These are phyloP conservation scores for Neodiprion virginianus DNA, from an alignment of 1,140 invertebrate genomes.

Conservation along the genomic window DNA sequence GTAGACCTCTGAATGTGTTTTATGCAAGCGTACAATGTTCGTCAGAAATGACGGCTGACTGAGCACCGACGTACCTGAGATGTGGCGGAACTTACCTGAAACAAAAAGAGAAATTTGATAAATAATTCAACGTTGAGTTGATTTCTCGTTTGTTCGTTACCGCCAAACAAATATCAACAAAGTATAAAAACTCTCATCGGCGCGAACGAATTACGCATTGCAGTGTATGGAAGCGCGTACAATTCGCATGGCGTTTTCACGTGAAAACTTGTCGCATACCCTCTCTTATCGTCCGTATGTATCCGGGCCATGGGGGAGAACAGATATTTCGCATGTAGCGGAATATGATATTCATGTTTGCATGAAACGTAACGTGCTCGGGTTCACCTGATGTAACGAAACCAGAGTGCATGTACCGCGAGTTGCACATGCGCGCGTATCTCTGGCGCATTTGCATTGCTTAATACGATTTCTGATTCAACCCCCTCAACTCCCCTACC, in stretches of 20 bases:
- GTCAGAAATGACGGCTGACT: not conserved
- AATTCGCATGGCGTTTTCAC: no score
- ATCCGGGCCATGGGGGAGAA: no score
- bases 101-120: not conserved
- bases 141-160: no score
- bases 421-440: not conserved
- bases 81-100: not conserved
- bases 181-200: no score
- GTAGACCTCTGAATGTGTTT: not conserved
- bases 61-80: not conserved
- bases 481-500: not conserved
- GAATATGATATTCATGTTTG: conserved; percentile 7
- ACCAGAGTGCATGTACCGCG: not conserved
- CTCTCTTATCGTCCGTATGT: no score
- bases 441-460: not conserved
- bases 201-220: no score
- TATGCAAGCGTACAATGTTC: no score
- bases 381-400: not conserved
- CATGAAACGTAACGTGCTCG: not conserved
- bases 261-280: no score
- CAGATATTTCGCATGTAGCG: not conserved
- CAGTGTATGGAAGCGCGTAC: no score
- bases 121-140: no score
- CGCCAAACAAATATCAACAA: no score
- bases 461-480: conserved; percentile 6